Evolutionary conservation across 2,797 vertebrate genomes (phyloP), one percentile per base, ranked within the genome.

Genomic region (Tiaroga cobitis): DNA sequence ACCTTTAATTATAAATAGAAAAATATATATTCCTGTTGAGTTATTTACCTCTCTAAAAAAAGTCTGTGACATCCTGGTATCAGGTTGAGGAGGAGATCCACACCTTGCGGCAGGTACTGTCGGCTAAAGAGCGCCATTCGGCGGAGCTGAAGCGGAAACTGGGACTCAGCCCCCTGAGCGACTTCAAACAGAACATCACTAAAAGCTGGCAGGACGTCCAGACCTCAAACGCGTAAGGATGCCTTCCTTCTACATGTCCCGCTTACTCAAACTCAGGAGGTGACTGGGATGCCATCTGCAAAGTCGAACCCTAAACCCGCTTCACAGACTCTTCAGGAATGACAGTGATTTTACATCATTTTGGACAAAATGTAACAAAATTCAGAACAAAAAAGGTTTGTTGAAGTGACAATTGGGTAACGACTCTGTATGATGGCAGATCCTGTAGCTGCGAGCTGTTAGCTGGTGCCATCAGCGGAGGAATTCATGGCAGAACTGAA

Each of bases 51-150:
- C 3, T 59, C 5, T 39, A 16, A 26, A 9, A 51, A 76, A 10
- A 49, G 46, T 18, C 32, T 13, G 16, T 39, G 49, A 49, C 39
- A 26, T 69, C 18, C 9, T 46, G 8, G 9, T 85, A 86, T 18
- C 86, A 99, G 98, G 98, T 99, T 85, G 98, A 99, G 91, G 98
- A 99, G 91, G 98, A 99, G 91, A 98, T 99, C 77, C 93, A 93
- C 87, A 99, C 98, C 8, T 92, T 99, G 85, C 96, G 97, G 24
- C 98, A 99, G 93, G 98, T 99, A 13, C 90, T 99, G 90, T 96
- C 96, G 2, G 98, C 98, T 89, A 99, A 99, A 94, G 98, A 99
- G 93, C 94, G 95, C 83, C 97, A 98, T 83, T 95, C 97, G 1
- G 78, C 94, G 0, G 98, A 99, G 91, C 95, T 99, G 91, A 98